Evolutionary conservation across 2,888 invertebrate genomes (phyloP), one percentile per base, ranked within the genome.

Genomic region (Oscheius sp.): DNA sequence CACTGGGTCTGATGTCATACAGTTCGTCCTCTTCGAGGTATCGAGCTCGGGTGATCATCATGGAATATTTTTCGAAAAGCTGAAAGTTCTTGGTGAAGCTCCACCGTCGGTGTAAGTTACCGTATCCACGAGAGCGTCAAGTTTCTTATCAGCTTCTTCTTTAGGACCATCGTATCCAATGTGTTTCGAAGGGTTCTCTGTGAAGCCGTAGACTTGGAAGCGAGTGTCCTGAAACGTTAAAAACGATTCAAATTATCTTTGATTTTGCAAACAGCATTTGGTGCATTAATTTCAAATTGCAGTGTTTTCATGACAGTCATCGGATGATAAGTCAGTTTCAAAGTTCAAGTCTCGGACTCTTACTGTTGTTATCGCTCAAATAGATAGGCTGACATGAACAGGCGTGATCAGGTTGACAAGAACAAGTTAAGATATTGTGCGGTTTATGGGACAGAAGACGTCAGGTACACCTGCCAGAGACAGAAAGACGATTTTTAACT

Each of bases 1-100:
- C 75, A 62, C 87, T 87, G 76, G 90, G 90, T n/a, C 84, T 80
- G 9, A 90, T 88, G 7, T 89, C 84, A 74, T 86, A 87, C 60
- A 86, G 82, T 82, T 91, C 91, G 66, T 90, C 89, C 66, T 88
- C 83, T 21, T 89, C 89, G 62, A 91, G 84, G 79, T 90, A 91
- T 29, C 90, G 84, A n/a, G 91, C 89, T 63, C 89, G 78, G 2
- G 90, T 90, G 13, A 90, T 59, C 33, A 90, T 89, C 33, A 91
- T 84, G 13, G 72, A 62, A 70, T 88, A 87, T 57, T 86, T 73
- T 9, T 85, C 81, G 82, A 89, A 83, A 0, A 81, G 68, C 80
- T 81, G 63, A 42, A 78, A 74, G 21, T 21, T 21, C 21, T 21
- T 21, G 21, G 21, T 21, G 21, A 21, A 21, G 21, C 21, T 21